Percentiles rank a stretch among this genome's conserved stretches.
Conservation (phyloP, 1,140 invertebrate genomes). For the Nasonia vitripennis region DNA sequence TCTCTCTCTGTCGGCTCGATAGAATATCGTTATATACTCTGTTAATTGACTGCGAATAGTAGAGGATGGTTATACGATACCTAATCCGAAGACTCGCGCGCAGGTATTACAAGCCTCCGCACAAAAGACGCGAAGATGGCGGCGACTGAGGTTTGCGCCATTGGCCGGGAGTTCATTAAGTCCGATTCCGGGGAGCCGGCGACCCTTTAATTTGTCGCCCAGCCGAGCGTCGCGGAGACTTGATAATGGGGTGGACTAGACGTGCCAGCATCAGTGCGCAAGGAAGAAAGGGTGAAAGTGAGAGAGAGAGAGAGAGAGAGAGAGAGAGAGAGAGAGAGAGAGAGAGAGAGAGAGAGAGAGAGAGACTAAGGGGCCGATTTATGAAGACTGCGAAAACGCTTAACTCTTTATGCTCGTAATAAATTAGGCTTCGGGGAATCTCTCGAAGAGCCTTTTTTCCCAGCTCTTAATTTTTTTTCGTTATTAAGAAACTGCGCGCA, state of each 20-base stretch:
- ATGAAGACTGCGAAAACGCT: conserved; percentile 45
- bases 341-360: too few species aligned
- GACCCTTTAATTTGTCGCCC: conserved; percentile 49
- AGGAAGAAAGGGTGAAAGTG: conserved; percentile 17
- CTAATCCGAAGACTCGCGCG: not conserved
- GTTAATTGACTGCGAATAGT: too few species aligned
- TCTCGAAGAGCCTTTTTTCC: not conserved
- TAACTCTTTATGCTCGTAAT: conserved; percentile 40
- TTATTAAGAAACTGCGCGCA: not conserved
- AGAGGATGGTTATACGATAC: too few species aligned
- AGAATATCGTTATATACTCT: too few species aligned
- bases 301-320: too few species aligned
- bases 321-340: too few species aligned
- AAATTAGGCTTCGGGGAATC: conserved; percentile 30
- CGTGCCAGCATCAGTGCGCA: not conserved
- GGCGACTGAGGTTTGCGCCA: conserved; percentile 30
- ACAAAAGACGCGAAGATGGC: conserved; percentile 15
- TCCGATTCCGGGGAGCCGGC: conserved; percentile 31
- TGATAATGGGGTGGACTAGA: conserved; percentile 47
- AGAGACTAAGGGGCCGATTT: conserved; percentile 32
- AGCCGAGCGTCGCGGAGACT: conserved; percentile 26
- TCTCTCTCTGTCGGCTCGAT: too few species aligned
- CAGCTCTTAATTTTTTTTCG: not conserved
- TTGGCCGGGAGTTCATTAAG: conserved; percentile 49
- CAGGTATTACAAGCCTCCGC: not conserved